phyloP scores from a whole-genome alignment of 2,888 invertebrate species.

The Eucriotettix oculatus region DNA sequence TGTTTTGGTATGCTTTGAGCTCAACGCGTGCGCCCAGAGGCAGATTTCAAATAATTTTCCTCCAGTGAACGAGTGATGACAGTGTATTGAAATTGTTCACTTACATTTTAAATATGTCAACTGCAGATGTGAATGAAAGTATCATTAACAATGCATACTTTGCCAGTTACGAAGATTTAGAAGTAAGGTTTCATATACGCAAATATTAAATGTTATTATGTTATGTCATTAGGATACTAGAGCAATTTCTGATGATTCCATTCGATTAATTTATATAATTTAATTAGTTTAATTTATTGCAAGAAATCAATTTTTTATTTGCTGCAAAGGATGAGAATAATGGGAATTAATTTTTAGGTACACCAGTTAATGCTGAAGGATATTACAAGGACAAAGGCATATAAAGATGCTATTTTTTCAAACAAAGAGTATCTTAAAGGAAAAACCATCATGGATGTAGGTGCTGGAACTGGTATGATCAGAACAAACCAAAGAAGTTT shows the following conservation, averaged over 20 bases:
- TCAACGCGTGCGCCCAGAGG: too few relatives aligned
- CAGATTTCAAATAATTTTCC: too few relatives aligned
- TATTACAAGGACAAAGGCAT: conserved; percentile 55
- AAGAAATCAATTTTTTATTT: background rate
- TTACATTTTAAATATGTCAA: too few relatives aligned
- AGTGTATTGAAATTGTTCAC: too few relatives aligned
- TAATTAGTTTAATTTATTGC: background rate
- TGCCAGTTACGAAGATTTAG: conserved; percentile 53
- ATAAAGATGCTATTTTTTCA: conserved; percentile 58
- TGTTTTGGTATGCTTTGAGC: too few relatives aligned
- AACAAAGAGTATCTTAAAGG: conserved; percentile 49
- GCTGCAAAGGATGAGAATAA: background rate
- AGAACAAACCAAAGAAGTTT: too few relatives aligned
- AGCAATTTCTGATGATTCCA: too few relatives aligned
- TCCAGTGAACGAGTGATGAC: too few relatives aligned
- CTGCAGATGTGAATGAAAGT: too few relatives aligned
- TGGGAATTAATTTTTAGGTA: conserved; percentile 33
- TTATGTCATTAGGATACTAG: too few relatives aligned
- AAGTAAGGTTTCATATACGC: conserved; percentile 34
- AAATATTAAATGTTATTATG: too few relatives aligned
- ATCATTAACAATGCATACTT: conserved; percentile 35
- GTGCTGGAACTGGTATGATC: conserved; percentile 53
- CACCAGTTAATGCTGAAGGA: conserved; percentile 71
- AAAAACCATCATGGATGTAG: conserved; percentile 72
- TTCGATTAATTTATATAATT: background rate